Evolutionary conservation across 1,140 invertebrate species (phyloP), one percentile per base, ranked within the genome.

Genomic region (Aphis gossypii): DNA sequence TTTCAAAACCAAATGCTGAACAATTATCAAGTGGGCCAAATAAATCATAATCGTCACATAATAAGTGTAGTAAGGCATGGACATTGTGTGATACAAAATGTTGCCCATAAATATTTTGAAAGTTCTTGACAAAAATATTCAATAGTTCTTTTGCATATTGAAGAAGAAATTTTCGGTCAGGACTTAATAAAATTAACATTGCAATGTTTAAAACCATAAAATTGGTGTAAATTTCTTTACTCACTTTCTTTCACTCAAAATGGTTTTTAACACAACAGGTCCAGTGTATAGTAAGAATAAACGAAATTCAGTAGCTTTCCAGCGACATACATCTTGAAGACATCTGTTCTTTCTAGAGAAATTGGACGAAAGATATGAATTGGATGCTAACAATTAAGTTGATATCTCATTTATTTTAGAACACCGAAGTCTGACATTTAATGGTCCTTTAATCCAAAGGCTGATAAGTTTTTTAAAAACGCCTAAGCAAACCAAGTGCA

Each of bases 391-490:
- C 21, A 84, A 84, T 84, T 2, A 84, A 23, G 82, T 23, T 44
- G 82, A 84, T 44, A 84, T 23, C 9, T 84, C 38, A 44, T 84
- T 84, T 44, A 84, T 44, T 84, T 84, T 84, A 25, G 38, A 44
- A 84, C 21, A 84, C 21, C 38, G 5, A 83, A 84, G 82, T 23
- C 38, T 21, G 6, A 84, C 38, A 44, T 84, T n/a, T 38, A 86
- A 38, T 30, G 51, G 51, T 68, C 60, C 93, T 82, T 95, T 48
- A 46, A 95, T 94, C 95, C 94, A 95, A 60, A 94, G 92, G 76
- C 56, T 88, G 20, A 95, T 90, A 21, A 95, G 82, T 94, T 95
- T 95, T 94, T 94, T 95, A 76, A 94, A 94, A 25, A 95, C 95
- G 20, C 95, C 95, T 48, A 96, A 86, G 94, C 95, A 94, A 44